Base-by-base conservation (phyloP, 2,888 invertebrate species). In the Scaptomyza reducta region DNA sequence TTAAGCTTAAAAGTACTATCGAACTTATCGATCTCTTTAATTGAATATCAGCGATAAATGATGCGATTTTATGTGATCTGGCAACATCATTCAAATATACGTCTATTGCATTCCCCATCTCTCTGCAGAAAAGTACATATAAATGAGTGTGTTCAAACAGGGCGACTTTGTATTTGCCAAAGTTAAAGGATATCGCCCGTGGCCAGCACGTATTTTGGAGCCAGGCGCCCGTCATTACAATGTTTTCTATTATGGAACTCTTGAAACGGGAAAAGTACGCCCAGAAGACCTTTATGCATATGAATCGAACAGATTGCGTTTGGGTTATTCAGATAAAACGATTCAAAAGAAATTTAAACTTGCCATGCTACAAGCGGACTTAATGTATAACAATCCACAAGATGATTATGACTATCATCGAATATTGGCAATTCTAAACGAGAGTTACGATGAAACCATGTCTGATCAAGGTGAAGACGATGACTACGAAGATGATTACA, bases 161-260 rank as follows among this genome's bases (percentile, higher is more conserved):
- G 44, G 41, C 14, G 61, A 64, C 5, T 53, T 65, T 45, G 44
- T 65, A 2, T 62, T 54, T 11, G 60, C 60, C 16, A 61, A 61
- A 31, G 16, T 61, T 11, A 56, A 4, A 18, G 55, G 56, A 41
- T 56, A 33, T 38, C 56, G 46, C 0, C 22, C 55, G 2, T 61
- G 60, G 61, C 56, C 61, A 0, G 61, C 47, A 31, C 46, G 61
- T 1, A 18, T 61, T 22, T 56, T 61, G 1, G 42, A 61, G 14
- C 6, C n/a, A 4, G 6, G 10, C 9, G 47, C 41, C 7, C 16
- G 9, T 4, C 27, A 10, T 11, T 35, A 16, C 42, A 47, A 42
- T 13, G 57, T 56, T 1, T 49, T 61, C 7, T 56, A 42, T 22
- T 61, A 61, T 13, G 61, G 61, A 0, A 46, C 46, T 4, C 47